phyloP scores from a whole-genome alignment of 2,797 vertebrate species.

The Hippocampus kuda region DNA sequence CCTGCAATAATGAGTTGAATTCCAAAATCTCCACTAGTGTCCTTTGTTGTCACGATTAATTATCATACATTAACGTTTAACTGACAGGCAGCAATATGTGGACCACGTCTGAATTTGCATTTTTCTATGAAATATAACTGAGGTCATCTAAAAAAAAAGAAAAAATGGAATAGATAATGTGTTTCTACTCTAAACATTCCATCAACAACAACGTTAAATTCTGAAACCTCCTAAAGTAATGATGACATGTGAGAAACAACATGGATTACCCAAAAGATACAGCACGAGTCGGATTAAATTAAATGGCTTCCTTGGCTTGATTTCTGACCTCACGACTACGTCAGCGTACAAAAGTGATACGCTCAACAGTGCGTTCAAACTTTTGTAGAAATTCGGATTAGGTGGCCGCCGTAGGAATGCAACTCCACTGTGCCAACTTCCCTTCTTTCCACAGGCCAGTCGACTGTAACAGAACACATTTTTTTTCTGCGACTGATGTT shows the following conservation, averaged over 20 bases:
- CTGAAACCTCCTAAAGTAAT: not conserved
- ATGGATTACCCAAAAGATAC: not conserved
- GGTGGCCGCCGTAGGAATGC: not conserved
- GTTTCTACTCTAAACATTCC: too few relatives aligned
- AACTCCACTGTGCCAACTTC: not conserved
- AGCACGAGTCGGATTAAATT: not conserved
- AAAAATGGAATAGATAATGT: too few relatives aligned
- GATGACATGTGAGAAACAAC: not conserved
- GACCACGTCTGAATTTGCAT: not conserved
- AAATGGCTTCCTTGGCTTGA: not conserved
- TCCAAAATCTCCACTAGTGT: slow-evolving; percentile 51
- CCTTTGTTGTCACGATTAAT: slow-evolving; percentile 31
- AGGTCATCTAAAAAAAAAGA: not conserved
- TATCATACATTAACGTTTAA: not conserved
- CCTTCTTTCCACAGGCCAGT: not conserved
- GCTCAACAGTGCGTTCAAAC: not conserved
- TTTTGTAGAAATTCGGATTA: not conserved
- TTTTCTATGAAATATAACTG: not conserved
- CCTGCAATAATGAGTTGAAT: slow-evolving; percentile 69
- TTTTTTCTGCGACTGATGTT: not conserved
- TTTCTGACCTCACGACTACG: not conserved
- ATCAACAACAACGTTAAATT: too few relatives aligned
- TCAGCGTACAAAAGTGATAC: not conserved
- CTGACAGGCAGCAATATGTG: not conserved
- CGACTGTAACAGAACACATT: too few relatives aligned